phyloP scores from a whole-genome alignment of 2,797 vertebrate genomes.

The Falco biarmicus region DNA sequence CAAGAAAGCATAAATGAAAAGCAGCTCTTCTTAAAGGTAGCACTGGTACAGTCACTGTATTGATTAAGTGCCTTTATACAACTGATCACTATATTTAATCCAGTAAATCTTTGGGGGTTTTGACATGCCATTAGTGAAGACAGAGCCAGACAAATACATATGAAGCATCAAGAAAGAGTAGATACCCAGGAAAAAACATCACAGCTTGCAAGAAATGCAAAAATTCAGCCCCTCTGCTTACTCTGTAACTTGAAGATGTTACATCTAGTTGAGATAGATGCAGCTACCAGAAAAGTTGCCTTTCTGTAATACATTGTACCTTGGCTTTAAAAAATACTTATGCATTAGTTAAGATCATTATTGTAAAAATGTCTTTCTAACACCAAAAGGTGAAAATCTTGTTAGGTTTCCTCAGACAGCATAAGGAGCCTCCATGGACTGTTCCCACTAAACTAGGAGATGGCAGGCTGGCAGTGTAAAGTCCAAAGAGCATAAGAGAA shows the following conservation, averaged over 20 bases:
- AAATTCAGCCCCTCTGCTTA: not conserved
- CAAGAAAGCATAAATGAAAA: fast-evolving
- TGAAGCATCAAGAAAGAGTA: not conserved
- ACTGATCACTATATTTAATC: not conserved
- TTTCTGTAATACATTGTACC: not conserved
- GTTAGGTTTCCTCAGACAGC: not conserved
- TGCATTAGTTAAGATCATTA: not conserved
- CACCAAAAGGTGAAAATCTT: not conserved
- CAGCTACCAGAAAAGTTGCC: not conserved
- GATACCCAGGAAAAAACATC: not conserved
- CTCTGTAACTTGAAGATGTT: not conserved
- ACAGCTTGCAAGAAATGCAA: not conserved
- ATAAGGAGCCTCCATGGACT: not conserved
- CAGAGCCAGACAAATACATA: not conserved
- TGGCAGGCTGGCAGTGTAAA: not conserved
- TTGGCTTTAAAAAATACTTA: not conserved
- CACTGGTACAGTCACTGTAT: not conserved
- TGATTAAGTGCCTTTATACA: not conserved
- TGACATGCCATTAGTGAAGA: not conserved
- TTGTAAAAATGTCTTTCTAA: not conserved
- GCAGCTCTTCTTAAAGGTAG: not conserved
- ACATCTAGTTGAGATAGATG: not conserved
- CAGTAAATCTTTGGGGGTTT: not conserved
- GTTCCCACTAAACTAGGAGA: not conserved
- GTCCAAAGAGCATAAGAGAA: not conserved